phyloP scores from a whole-genome alignment of 2,797 vertebrate genomes.

The Schizopygopsis malacanthus region DNA sequence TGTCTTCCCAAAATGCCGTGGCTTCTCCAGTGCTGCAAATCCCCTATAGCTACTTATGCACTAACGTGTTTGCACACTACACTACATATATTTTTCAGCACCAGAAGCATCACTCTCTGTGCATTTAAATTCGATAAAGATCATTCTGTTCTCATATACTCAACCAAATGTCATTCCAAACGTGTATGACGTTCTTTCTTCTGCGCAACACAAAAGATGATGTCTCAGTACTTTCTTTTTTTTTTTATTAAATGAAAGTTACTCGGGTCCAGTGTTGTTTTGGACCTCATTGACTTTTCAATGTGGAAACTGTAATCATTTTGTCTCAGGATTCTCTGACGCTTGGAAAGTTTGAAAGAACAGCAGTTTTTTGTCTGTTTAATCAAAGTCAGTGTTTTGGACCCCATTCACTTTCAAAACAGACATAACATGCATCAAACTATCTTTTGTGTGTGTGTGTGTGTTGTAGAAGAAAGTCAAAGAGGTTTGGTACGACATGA shows the following conservation, averaged over 20 bases:
- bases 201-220: not conserved
- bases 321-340: not conserved
- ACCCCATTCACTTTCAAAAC: not conserved
- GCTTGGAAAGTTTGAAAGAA: not conserved
- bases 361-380: not conserved
- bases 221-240: not conserved
- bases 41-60: not conserved
- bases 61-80: not conserved
- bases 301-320: not conserved
- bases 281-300: not conserved
- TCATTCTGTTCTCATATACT: slow-evolving; percentile 2
- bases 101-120: not conserved
- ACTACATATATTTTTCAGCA: slow-evolving; percentile 1
- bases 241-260: not conserved
- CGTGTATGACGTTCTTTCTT: not conserved
- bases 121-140: slow-evolving; percentile 6
- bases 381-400: not conserved
- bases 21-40: not conserved
- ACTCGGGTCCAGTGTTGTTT: not conserved
- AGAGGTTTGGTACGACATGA: not conserved
- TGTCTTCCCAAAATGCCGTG: not conserved
- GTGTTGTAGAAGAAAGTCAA: not conserved
- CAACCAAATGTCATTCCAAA: not conserved
- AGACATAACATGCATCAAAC: not conserved
- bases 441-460: no score